Conservation (phyloP, 2,113 vertebrate species). For the Syrrhaptes paradoxus region DNA sequence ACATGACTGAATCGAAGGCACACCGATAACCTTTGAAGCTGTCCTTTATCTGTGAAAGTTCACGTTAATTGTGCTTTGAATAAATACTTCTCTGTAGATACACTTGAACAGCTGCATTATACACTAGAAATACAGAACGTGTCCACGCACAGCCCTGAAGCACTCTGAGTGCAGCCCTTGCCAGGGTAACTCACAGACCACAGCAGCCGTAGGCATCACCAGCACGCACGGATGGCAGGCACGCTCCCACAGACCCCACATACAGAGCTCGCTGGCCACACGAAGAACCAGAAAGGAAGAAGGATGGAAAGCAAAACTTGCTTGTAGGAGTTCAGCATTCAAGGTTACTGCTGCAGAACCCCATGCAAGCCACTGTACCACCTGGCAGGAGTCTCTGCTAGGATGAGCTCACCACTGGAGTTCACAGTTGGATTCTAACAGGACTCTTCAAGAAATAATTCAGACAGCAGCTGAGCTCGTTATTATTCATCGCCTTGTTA, state of each 20-base stretch:
- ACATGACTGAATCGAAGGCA: slow-evolving; percentile 47
- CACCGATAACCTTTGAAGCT: slow-evolving; percentile 37
- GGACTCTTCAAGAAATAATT: neutral
- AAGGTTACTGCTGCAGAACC: slow-evolving; percentile 5
- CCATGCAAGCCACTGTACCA: neutral
- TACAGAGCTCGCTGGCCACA: neutral
- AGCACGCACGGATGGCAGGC: slow-evolving; percentile 38
- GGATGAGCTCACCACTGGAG: neutral
- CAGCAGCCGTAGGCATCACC: neutral
- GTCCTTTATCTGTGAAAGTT: slow-evolving; percentile 56
- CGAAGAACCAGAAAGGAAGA: neutral
- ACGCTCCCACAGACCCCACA: slow-evolving; percentile 29
- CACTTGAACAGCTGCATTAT: slow-evolving; percentile 37
- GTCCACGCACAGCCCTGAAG: slow-evolving; percentile 64
- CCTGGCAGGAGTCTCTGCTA: neutral
- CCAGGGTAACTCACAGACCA: neutral
- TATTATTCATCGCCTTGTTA: neutral
- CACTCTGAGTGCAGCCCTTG: slow-evolving; percentile 42
- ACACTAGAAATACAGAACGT: slow-evolving; percentile 13
- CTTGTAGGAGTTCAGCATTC: neutral
- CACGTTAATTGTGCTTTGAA: slow-evolving; percentile 64
- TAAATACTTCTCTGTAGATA: slow-evolving; percentile 42
- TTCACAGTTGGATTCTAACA: neutral
- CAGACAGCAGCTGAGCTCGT: slow-evolving; percentile 4
- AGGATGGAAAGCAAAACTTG: slow-evolving; percentile 27